These are phyloP conservation scores for Choloepus hoffmanni DNA, from an alignment of 2,113 vertebrate genomes.

Conservation along the genomic window DNA sequence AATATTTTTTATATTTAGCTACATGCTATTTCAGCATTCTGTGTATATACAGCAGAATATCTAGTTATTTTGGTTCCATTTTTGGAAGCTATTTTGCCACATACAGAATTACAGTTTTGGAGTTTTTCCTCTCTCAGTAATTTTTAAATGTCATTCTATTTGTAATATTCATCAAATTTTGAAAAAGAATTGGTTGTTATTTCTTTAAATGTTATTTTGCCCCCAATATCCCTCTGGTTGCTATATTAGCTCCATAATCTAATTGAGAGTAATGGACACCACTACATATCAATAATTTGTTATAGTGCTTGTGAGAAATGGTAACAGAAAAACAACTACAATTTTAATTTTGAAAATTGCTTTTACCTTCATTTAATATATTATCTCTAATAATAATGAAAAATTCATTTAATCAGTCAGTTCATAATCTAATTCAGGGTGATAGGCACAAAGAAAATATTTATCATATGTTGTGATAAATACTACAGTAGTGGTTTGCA, in stretches of 20 bases:
- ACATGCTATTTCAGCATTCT: neutral
- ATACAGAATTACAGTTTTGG: constrained; percentile 26
- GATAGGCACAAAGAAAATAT: neutral
- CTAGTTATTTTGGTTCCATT: neutral
- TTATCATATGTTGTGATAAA: neutral
- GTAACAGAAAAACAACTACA: neutral
- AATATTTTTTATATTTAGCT: neutral
- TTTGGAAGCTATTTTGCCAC: neutral
- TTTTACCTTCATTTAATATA: constrained; percentile 15
- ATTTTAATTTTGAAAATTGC: constrained; percentile 43
- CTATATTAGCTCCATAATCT: neutral
- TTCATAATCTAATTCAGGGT: constrained; percentile 4
- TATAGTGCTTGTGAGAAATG: constrained; percentile 13
- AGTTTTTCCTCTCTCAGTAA: neutral
- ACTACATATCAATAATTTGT: neutral
- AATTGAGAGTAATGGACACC: neutral
- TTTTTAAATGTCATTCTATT: constrained; percentile 24
- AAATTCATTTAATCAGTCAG: neutral
- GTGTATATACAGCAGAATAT: neutral
- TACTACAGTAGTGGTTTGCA: neutral
- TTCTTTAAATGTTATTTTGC: constrained; percentile 55
- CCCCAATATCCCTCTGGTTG: neutral
- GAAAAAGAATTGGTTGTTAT: neutral
- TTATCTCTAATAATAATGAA: constrained; percentile 11
- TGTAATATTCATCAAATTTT: constrained; percentile 19